Evolutionary conservation across 2,888 invertebrate species (phyloP), one percentile per base, ranked within the genome.

Genomic region (Tinea trinotella): DNA sequence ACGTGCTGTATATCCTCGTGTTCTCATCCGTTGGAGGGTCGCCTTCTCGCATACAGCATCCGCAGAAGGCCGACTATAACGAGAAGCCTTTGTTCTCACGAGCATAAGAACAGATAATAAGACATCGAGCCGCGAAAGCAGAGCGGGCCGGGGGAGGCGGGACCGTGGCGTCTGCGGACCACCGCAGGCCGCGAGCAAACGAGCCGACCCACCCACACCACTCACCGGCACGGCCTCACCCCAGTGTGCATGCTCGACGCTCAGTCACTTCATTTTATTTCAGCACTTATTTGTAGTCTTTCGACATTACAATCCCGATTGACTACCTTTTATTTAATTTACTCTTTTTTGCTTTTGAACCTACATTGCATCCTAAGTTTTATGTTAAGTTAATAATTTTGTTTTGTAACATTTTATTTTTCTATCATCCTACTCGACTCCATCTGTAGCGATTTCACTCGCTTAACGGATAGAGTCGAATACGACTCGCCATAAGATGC

Each of bases 31-130:
- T 78, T 74, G 86, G 87, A 87, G 89, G 87, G 91, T 90, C 90
- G 91, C 92, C 92, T 92, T 92, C 92, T 92, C 91, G 88, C 87
- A 88, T 92, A 92, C 92, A 91, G 91, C 92, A 91, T 88, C 90
- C 90, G 92, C 91, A 90, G 92, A 91, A 92, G 92, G 91, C 88
- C 90, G 90, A 88, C 74, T 65, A 71, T 68, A 67, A 56, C 69
- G 78, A 83, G 86, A 88, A 82, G 83, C 87, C 87, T 85, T 80
- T 81, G 76, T 83, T 82, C 77, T 86, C 87, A 87, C 87, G 81
- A 82, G 87, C 85, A 84, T 85, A 74, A 63, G 67, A 79, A 77
- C 66, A 75, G 80, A 78, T 83, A 74, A 62, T 78, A 68, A 68
- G 81, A 82, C 82, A 81, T 83, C 78, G 79, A 77, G 76, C 76